These are phyloP conservation scores for Germaria angustata DNA, from an alignment of 2,888 invertebrate species.

Conservation along the genomic window DNA sequence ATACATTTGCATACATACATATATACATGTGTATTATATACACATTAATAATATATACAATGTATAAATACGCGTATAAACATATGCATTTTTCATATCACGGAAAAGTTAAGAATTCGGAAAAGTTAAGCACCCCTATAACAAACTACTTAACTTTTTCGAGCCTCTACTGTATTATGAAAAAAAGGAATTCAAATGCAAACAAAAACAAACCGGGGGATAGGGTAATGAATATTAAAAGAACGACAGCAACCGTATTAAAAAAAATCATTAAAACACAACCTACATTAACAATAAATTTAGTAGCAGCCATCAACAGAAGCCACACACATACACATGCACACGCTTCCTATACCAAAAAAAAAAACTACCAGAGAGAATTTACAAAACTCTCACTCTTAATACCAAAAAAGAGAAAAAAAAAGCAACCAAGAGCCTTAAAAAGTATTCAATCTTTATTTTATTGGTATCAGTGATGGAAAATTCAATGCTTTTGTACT, in stretches of 20 bases:
- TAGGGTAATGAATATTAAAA: slow-evolving; percentile 7
- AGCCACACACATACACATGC: neutral
- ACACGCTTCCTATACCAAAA: neutral
- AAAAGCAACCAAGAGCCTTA: neutral
- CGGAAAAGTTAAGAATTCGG: too few species aligned
- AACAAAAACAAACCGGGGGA: slow-evolving; percentile 16
- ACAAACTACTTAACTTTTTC: too few species aligned
- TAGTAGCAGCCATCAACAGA: slow-evolving; percentile 54
- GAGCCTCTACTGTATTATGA: too few species aligned
- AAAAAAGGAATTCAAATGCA: neutral
- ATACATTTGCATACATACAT: too few species aligned
- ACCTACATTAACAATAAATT: slow-evolving; percentile 66
- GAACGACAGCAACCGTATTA: neutral
- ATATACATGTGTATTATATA: too few species aligned
- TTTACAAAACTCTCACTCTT: slow-evolving; percentile 1
- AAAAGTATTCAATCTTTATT: slow-evolving; percentile 42
- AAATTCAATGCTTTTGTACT: neutral
- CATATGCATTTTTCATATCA: too few species aligned
- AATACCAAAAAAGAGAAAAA: too few species aligned
- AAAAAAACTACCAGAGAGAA: neutral
- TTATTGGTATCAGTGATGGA: slow-evolving; percentile 7
- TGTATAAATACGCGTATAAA: too few species aligned
- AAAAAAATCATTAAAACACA: slow-evolving; percentile 59
- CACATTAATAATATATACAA: too few species aligned
- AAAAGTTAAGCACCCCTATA: too few species aligned